Conservation (phyloP, 2,797 vertebrate species). For the Phataginus tetradactyla region DNA sequence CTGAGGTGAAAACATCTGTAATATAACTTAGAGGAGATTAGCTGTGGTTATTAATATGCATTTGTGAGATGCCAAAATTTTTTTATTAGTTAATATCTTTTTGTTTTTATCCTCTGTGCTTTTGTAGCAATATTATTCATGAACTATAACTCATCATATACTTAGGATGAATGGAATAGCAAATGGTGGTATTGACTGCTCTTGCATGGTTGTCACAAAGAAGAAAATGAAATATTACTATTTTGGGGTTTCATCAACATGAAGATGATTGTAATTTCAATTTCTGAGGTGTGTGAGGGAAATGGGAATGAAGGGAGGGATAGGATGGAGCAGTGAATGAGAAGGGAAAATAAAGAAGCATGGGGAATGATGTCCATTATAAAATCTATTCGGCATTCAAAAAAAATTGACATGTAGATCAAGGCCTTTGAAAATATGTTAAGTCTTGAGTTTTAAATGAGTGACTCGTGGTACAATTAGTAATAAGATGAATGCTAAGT, state of each 20-base stretch:
- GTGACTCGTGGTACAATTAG: conserved; percentile 2
- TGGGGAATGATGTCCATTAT: background rate
- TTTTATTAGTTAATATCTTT: background rate
- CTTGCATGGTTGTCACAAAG: background rate
- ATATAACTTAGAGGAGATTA: background rate
- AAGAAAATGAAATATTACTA: conserved; percentile 34
- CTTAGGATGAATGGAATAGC: background rate
- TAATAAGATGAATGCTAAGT: conserved; percentile 14
- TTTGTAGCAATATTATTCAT: background rate
- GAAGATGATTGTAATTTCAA: background rate
- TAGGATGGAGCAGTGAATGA: background rate
- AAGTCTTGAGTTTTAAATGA: conserved; percentile 8
- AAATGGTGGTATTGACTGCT: background rate
- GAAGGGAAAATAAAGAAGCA: background rate
- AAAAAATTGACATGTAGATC: background rate
- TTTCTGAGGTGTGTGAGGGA: background rate
- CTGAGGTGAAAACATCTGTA: background rate
- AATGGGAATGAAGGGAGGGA: background rate
- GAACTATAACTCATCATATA: background rate
- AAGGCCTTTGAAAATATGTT: conserved; percentile 36
- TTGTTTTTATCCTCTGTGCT: background rate
- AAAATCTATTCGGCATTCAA: background rate
- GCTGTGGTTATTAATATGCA: background rate
- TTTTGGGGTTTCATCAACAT: background rate
- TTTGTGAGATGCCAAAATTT: conserved; percentile 6